phyloP scores from a whole-genome alignment of 2,113 vertebrate species.

The Esox niger region DNA sequence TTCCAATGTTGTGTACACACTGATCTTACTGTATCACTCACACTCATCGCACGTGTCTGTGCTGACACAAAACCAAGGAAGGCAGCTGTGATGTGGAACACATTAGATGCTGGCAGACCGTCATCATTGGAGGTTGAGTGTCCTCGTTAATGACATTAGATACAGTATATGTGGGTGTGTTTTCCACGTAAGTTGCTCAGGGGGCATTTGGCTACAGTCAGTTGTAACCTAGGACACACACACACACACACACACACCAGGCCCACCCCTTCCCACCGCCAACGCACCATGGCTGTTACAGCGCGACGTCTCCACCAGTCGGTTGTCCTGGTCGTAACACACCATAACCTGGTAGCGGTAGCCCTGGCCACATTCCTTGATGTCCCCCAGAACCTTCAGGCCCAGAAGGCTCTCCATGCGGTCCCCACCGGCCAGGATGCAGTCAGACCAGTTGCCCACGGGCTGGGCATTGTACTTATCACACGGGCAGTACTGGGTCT shows the following conservation, averaged over 20 bases:
- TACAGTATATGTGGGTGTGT: too few species aligned
- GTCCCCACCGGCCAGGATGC: conserved; percentile 87
- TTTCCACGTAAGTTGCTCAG: background rate
- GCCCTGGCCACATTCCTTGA: conserved; percentile 93
- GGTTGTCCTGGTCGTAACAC: conserved; percentile 91
- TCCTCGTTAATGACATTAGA: conserved; percentile 17
- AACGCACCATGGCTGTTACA: conserved; percentile 95
- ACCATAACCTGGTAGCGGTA: conserved; percentile 97
- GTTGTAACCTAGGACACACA: background rate
- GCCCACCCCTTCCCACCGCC: too few species aligned
- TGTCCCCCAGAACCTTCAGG: conserved; percentile 82
- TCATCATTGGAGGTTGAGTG: conserved; percentile 2
- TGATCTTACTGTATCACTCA: background rate
- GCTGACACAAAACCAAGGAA: background rate
- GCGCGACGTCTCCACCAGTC: conserved; percentile 88
- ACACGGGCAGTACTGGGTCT: conserved; percentile 96
- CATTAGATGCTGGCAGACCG: conserved; percentile 20
- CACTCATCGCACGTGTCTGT: background rate
- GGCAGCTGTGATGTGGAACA: background rate
- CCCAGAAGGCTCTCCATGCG: conserved; percentile 73
- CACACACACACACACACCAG: conserved; percentile 8
- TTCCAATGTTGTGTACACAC: background rate
- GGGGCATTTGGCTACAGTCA: background rate
- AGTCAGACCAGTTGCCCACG: conserved; percentile 97
- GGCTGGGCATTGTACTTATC: conserved; percentile 95